Percentiles rank a stretch among this genome's conserved stretches.
Evolutionary conservation across 1,140 invertebrate genomes (phyloP).

Genomic region (Formica selysi): DNA sequence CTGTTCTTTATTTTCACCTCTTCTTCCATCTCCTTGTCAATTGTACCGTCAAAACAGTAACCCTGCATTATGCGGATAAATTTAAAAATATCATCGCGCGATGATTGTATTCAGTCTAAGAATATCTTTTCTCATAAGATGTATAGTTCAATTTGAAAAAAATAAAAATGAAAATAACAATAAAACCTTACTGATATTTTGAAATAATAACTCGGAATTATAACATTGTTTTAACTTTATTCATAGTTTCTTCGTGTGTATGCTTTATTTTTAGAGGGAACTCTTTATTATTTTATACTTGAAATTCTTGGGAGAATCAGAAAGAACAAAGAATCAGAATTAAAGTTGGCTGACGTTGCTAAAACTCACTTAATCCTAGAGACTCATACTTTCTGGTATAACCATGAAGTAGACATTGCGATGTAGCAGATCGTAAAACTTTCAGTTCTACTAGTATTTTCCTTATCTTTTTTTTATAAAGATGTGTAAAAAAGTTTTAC

Average conservation of each 20-base stretch:
- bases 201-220: neutral
- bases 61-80: constrained; percentile 37
- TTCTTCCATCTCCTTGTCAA: neutral
- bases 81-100: constrained; percentile 22
- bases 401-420: neutral
- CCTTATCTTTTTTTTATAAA: neutral
- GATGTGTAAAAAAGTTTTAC: neutral
- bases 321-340: constrained; percentile 12
- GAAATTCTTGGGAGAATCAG: neutral
- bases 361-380: constrained; percentile 14
- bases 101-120: neutral
- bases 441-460: neutral
- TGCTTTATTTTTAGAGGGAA: neutral
- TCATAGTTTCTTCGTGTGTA: neutral
- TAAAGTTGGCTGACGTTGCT: constrained; percentile 34
- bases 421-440: neutral
- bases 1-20: neutral
- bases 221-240: constrained; percentile 32
- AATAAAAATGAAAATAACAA: neutral
- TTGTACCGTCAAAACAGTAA: neutral
- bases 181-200: constrained; percentile 1
- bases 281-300: constrained; percentile 15
- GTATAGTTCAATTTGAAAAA: too few species aligned
- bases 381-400: constrained; percentile 16
- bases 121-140: constrained; percentile 10